Conservation (phyloP, 2,113 vertebrate genomes). For the Sarotherodon lohbergeri region DNA sequence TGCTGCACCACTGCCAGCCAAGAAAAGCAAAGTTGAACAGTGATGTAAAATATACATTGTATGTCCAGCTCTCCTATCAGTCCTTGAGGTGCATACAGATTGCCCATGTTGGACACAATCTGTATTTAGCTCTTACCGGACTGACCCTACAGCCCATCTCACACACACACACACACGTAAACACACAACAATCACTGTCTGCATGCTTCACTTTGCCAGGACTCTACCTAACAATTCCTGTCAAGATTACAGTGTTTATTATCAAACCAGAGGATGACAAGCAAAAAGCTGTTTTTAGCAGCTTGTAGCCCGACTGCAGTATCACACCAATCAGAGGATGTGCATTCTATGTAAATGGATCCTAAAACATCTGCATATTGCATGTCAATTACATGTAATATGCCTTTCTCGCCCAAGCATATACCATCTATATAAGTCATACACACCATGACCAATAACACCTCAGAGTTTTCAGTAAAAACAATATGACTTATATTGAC, state of each 20-base stretch:
- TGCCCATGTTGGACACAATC: background rate
- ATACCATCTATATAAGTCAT: background rate
- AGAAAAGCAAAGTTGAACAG: background rate
- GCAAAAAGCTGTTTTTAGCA: constrained; percentile 1
- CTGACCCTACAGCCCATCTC: background rate
- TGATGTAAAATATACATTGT: background rate
- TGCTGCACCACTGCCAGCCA: background rate
- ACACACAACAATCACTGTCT: background rate
- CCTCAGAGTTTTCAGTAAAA: background rate
- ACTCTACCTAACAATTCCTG: background rate
- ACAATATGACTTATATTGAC: background rate
- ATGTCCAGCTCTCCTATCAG: background rate
- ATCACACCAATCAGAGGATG: background rate
- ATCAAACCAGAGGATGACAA: background rate
- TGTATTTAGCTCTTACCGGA: background rate
- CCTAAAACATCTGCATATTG: background rate
- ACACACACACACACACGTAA: background rate
- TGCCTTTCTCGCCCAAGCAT: background rate
- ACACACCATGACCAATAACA: background rate
- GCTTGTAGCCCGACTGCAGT: background rate
- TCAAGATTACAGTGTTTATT: background rate
- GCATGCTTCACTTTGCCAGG: background rate
- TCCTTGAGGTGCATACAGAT: background rate
- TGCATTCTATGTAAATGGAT: background rate
- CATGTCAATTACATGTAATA: background rate